Evolutionary conservation across 2,113 vertebrate genomes (phyloP), one percentile per base, ranked within the genome.

Genomic region (Cavia porcellus): DNA sequence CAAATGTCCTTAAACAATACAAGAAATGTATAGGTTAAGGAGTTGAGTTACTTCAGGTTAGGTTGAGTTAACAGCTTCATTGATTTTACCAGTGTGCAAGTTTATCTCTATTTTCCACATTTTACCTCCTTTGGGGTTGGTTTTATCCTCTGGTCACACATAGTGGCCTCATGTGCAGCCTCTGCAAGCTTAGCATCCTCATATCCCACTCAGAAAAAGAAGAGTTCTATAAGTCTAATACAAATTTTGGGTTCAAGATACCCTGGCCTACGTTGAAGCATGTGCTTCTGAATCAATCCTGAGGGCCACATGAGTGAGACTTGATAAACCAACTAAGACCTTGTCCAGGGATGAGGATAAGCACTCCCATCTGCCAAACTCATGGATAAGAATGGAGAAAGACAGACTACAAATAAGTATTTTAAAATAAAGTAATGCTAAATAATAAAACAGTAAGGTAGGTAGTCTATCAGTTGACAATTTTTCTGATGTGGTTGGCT

Each of bases 391-490:
- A 82, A 57, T 47, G 25, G 47, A 89, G 19, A 25, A 52, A 89
- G 25, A 89, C 13, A 66, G 6, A 1, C 30, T 92, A 19, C 11
- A 59, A 89, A 95, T 92, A 15, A 88, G 50, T 57, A 77, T 32
- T 77, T 12, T 17, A 77, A 86, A 28, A 84, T 15, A 62, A 93
- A 93, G 61, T 55, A 79, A 91, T 70, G 59, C 0, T n/a, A 64
- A 88, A 77, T 47, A 70, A 89, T 74, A 81, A 84, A 81, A 62
- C 47, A 57, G 17, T 80, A 55, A 96, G 93, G 80, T 75, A 83
- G 15, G 25, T 72, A 52, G 50, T 95, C 32, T 66, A 38, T 88
- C 50, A 84, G 25, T 8, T 25, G 82, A 62, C 80, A 52, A 50
- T 83, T 68, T 62, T 86, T 81, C n/a, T 62, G 50, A 4, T 70